Percentiles rank a stretch among this genome's conserved stretches.
Evolutionary conservation across 1,140 invertebrate genomes (phyloP).

Genomic region (Drepana arcuata): DNA sequence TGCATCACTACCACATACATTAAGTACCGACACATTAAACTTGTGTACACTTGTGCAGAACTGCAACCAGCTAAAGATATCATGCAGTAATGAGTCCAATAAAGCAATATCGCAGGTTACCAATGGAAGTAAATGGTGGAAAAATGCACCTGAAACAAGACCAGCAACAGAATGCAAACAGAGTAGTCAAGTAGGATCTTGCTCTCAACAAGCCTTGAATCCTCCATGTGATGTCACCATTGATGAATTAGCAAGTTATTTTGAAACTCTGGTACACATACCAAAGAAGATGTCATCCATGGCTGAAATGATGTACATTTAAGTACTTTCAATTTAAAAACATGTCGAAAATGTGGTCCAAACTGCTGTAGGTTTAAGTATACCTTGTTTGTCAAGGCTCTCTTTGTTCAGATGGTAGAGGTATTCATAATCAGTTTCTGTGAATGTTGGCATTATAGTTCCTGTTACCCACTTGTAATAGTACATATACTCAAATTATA

Average conservation of each 20-base stretch:
- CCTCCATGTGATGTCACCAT: slow-evolving; percentile 86
- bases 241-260: slow-evolving; percentile 92
- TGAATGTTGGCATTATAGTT: too few relatives aligned
- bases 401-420: too few relatives aligned
- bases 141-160: slow-evolving; percentile 26
- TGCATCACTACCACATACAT: too few relatives aligned
- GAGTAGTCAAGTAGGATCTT: slow-evolving; percentile 46
- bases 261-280: slow-evolving; percentile 94
- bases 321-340: too few relatives aligned
- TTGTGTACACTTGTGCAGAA: slow-evolving; percentile 46
- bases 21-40: slow-evolving; percentile 35
- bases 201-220: slow-evolving; percentile 78
- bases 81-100: slow-evolving; percentile 23
- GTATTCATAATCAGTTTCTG: too few relatives aligned
- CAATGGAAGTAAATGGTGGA: slow-evolving; percentile 43
- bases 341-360: too few relatives aligned
- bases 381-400: too few relatives aligned
- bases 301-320: slow-evolving; percentile 98
- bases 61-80: slow-evolving; percentile 55
- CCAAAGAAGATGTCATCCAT: slow-evolving; percentile 96
- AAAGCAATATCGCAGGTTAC: slow-evolving; percentile 15
- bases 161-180: slow-evolving; percentile 22
- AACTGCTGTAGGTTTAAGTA: too few relatives aligned
- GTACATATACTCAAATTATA: too few relatives aligned
- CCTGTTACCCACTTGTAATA: too few relatives aligned